Conservation (phyloP, 2,888 invertebrate genomes). For the Merodon equestris region DNA sequence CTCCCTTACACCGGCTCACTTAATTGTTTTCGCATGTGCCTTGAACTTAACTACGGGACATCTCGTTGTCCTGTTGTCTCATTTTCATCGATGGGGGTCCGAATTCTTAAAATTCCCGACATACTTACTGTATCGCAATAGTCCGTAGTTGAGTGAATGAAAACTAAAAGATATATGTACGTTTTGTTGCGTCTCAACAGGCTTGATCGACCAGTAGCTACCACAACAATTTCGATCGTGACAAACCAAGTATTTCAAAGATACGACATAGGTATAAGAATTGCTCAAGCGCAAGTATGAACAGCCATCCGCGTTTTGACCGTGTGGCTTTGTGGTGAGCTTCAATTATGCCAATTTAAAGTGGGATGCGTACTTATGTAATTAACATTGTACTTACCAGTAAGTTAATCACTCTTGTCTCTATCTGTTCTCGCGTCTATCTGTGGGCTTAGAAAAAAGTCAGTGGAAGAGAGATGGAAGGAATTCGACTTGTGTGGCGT, state of each 20-base stretch:
- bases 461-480: background rate
- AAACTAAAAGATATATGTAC: constrained; percentile 47
- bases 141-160: constrained; percentile 41
- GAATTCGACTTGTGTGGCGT: constrained; percentile 56
- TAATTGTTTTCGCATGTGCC: constrained; percentile 17
- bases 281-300: constrained; percentile 54
- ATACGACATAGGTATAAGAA: constrained; percentile 66
- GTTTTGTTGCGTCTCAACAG: constrained; percentile 5
- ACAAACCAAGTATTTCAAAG: constrained; percentile 61
- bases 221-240: constrained; percentile 50
- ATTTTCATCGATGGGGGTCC: constrained; percentile 53
- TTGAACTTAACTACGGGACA: constrained; percentile 54
- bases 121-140: constrained; percentile 18
- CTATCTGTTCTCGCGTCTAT: too few species aligned
- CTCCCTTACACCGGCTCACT: constrained; percentile 37
- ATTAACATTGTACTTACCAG: constrained; percentile 43
- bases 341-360: constrained; percentile 63
- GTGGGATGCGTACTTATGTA: constrained; percentile 63
- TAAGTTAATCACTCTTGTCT: constrained; percentile 24
- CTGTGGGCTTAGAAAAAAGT: too few species aligned
- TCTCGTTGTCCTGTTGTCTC: constrained; percentile 12
- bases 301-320: too few species aligned
- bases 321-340: too few species aligned
- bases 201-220: constrained; percentile 5
- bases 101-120: constrained; percentile 49